Conservation (phyloP, 2,888 invertebrate genomes). For the Pachliopta kotzebuea region DNA sequence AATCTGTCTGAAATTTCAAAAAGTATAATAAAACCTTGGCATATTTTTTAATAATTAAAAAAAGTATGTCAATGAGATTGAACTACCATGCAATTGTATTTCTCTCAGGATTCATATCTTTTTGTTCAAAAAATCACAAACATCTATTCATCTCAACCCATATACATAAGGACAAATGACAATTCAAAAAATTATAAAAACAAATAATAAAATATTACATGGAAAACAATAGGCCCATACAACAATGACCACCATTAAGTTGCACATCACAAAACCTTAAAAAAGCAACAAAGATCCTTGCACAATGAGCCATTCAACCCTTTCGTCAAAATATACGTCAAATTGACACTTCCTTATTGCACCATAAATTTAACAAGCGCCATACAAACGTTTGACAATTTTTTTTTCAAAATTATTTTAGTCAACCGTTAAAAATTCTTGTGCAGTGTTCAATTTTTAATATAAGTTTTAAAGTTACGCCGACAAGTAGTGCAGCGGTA, state of each 20-base stretch:
- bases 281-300: constrained; percentile 58
- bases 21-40: too few species aligned
- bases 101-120: too few species aligned
- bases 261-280: constrained; percentile 54
- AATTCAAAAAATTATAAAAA: constrained; percentile 67
- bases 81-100: too few species aligned
- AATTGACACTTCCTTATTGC: constrained; percentile 76
- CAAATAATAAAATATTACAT: constrained; percentile 60
- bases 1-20: too few species aligned
- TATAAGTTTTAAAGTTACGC: constrained; percentile 8
- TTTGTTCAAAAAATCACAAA: too few species aligned
- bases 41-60: too few species aligned
- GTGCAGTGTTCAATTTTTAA: constrained; percentile 15
- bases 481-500: background rate
- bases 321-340: constrained; percentile 73
- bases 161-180: constrained; percentile 46
- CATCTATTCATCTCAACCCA: constrained; percentile 23
- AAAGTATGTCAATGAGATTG: too few species aligned
- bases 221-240: constrained; percentile 58
- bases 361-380: constrained; percentile 67
- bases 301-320: constrained; percentile 74
- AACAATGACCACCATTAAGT: constrained; percentile 66
- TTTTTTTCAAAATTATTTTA: constrained; percentile 32
- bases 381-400: constrained; percentile 49
- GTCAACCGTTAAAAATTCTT: constrained; percentile 31